Evolutionary conservation across 2,888 invertebrate genomes (phyloP), one percentile per base, ranked within the genome.

Genomic region (Mactromeris polynyma): DNA sequence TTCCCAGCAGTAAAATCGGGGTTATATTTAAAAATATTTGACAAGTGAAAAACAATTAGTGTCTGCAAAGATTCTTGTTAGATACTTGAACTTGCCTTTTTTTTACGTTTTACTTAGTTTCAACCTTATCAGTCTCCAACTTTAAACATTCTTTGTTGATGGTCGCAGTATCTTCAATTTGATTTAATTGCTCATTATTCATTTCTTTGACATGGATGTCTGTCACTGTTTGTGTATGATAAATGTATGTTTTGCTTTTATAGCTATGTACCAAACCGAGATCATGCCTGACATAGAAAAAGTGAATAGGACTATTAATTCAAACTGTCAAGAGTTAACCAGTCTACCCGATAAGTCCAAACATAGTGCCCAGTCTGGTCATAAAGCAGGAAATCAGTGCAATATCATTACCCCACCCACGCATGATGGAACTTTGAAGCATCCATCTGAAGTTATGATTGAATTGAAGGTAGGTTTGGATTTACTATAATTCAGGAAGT

Each of bases 251-350:
- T 77, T 31, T 78, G n/a, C 38, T 73, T n/a, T 86, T 86, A 33
- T 86, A 94, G 94, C 89, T 17, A 94, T 94, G 94, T 94, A 92
- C 81, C 92, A 93, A 77, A 90, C 87, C 42, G 94, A 94, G 51
- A 81, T 94, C 21, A 82, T 86, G 42, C 83, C 93, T 17, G 94
- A 94, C 42, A 79, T 93, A 36, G 94, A 94, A 38, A 93, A 93
- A 42, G 51, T 93, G 17, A 81, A 87, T 21, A 94, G 91, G n/a
- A 73, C 86, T 6, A 54, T 87, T 54, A 54, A 46, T 40, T 51
- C 82, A 40, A 42, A 33, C 58, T n/a, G 77, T 77, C 40, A 87
- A 14, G 86, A 87, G 21, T 36, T 46, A 58, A 36, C 78, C 31
- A 87, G 86, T 87, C 78, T 46, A n/a, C 31, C 33, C 6, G 54